These are phyloP conservation scores for Avahi laniger DNA, from an alignment of 2,797 vertebrate genomes.

Conservation along the genomic window DNA sequence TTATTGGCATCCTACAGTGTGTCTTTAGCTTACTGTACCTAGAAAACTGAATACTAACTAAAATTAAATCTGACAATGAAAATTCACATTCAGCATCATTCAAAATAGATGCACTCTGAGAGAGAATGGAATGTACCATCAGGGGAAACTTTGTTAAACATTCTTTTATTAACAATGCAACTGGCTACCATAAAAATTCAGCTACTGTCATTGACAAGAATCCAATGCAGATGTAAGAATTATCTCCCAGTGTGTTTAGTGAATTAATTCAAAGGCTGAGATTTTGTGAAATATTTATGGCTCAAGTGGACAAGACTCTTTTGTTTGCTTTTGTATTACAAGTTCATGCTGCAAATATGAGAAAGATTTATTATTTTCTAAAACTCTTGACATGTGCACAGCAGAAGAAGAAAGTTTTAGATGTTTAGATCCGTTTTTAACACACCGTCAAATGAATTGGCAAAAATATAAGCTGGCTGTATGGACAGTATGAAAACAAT, in stretches of 20 bases:
- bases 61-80: slow-evolving; percentile 38
- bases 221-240: not conserved
- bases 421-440: slow-evolving; percentile 36
- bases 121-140: not conserved
- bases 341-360: not conserved
- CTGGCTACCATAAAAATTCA: not conserved
- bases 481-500: not conserved
- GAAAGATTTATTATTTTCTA: slow-evolving; percentile 24
- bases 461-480: not conserved
- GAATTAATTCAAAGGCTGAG: not conserved
- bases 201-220: not conserved
- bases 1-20: slow-evolving; percentile 40
- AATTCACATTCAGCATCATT: not conserved
- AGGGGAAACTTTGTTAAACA: not conserved
- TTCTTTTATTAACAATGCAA: not conserved
- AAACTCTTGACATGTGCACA: slow-evolving; percentile 5
- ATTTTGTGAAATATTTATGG: not conserved
- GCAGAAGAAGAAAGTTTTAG: slow-evolving; percentile 26
- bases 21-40: slow-evolving; percentile 27
- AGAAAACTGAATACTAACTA: slow-evolving; percentile 15
- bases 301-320: not conserved
- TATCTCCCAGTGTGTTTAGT: not conserved
- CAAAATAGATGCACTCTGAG: not conserved
- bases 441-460: not conserved
- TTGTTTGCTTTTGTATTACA: slow-evolving; percentile 2